These are phyloP conservation scores for Spilosoma lubricipeda DNA, from an alignment of 2,888 invertebrate genomes.

Conservation along the genomic window DNA sequence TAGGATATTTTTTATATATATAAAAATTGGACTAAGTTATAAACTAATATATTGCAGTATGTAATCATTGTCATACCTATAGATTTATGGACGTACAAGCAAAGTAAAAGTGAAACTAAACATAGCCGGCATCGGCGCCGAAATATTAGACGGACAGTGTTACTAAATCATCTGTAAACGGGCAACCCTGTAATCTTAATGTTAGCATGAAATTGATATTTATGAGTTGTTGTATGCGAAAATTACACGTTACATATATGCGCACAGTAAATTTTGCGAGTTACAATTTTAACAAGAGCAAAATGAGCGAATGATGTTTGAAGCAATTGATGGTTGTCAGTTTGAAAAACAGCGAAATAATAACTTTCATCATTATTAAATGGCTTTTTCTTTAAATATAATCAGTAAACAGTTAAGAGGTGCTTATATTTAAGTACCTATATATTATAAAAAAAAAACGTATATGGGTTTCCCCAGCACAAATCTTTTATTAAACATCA, in stretches of 20 bases:
- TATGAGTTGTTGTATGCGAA: constrained; percentile 63
- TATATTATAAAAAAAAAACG: too few relatives aligned
- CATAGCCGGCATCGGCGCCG: constrained; percentile 48
- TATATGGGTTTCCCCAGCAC: too few relatives aligned
- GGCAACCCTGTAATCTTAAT: constrained; percentile 68
- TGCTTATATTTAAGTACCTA: background rate
- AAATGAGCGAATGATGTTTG: constrained; percentile 25
- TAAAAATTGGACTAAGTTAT: background rate
- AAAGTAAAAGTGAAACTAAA: constrained; percentile 23
- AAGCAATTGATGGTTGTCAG: constrained; percentile 19
- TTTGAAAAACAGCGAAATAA: constrained; percentile 11
- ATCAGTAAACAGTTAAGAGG: background rate
- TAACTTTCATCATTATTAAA: background rate
- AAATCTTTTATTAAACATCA: too few relatives aligned
- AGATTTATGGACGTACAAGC: background rate
- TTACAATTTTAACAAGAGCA: constrained; percentile 38
- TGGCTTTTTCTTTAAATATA: background rate
- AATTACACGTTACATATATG: constrained; percentile 63
- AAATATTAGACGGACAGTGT: constrained; percentile 53
- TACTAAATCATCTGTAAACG: constrained; percentile 62
- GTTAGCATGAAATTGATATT: constrained; percentile 72
- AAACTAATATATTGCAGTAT: background rate
- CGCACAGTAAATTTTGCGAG: constrained; percentile 45
- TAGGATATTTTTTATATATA: too few relatives aligned
- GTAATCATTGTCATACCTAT: background rate